Conservation (phyloP, 2,888 invertebrate species). For the Polydrusus pterygomalis region DNA sequence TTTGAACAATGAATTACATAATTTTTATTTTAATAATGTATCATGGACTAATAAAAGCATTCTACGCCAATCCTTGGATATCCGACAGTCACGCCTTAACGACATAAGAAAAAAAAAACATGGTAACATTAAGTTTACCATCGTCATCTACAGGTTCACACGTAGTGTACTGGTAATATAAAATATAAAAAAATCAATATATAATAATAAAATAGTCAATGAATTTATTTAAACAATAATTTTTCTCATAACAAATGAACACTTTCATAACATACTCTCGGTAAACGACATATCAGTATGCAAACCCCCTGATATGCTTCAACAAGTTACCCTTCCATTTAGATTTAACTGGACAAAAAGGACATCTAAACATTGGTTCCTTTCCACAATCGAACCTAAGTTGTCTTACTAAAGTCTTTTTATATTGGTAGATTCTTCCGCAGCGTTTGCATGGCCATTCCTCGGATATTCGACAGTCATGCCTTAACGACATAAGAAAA, state of each 20-base stretch:
- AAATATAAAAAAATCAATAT: background rate
- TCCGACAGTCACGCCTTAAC: no score
- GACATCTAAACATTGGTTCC: slow-evolving; percentile 83
- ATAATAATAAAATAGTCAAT: no score
- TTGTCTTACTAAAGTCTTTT: slow-evolving; percentile 58
- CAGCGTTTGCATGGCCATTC: slow-evolving; percentile 48
- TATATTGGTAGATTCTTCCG: slow-evolving; percentile 56
- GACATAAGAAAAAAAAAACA: no score
- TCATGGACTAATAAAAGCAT: no score
- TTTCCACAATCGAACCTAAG: slow-evolving; percentile 70
- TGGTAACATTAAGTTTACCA: no score
- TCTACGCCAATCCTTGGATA: no score
- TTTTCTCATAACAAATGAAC: background rate
- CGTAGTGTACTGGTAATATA: no score
- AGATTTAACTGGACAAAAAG: slow-evolving; percentile 34
- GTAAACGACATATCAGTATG: slow-evolving; percentile 24
- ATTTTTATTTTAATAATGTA: no score
- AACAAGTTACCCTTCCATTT: slow-evolving; percentile 48
- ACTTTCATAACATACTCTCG: background rate
- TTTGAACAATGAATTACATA: no score
- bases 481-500: no score
- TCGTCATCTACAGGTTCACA: no score
- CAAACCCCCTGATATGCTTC: slow-evolving; percentile 39
- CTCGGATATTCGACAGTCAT: no score
- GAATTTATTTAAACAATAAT: background rate